A percentile compares a stretch with the other conserved stretches of the same genome.
Conservation (phyloP, 2,113 vertebrate genomes). For the Gopherus evgoodei region DNA sequence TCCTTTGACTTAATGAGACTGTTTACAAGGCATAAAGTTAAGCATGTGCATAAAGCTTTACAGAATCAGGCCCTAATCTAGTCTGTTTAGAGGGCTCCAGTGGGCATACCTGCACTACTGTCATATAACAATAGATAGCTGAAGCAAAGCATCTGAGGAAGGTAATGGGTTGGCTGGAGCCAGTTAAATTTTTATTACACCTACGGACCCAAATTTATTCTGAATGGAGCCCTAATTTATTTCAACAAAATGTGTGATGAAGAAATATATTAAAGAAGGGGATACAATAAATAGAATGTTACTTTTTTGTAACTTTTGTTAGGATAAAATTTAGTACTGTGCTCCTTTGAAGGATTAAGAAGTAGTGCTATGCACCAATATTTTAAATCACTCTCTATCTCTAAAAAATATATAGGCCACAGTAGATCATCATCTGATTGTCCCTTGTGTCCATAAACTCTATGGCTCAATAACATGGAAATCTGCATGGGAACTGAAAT, state of each 20-base stretch:
- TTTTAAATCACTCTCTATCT: not conserved
- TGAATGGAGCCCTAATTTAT: not conserved
- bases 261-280: not conserved
- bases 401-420: too few relatives aligned
- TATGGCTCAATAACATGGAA: not conserved
- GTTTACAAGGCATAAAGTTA: not conserved
- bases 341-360: not conserved
- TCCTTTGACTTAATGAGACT: not conserved
- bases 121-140: not conserved
- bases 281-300: not conserved
- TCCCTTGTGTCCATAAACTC: not conserved
- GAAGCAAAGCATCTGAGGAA: not conserved
- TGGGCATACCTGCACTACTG: not conserved
- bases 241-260: not conserved
- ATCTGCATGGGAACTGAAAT: not conserved
- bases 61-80: accelerated
- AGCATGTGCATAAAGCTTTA: not conserved
- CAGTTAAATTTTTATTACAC: not conserved
- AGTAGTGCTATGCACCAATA: not conserved
- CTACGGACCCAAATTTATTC: not conserved
- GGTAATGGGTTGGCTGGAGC: not conserved
- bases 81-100: not conserved
- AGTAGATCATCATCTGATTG: not conserved
- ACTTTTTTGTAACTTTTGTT: not conserved
- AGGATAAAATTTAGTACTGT: accelerated